Percentiles rank a stretch among this genome's conserved stretches.
Evolutionary conservation across 2,888 invertebrate genomes (phyloP).

Genomic region (Ophion ellenae): DNA sequence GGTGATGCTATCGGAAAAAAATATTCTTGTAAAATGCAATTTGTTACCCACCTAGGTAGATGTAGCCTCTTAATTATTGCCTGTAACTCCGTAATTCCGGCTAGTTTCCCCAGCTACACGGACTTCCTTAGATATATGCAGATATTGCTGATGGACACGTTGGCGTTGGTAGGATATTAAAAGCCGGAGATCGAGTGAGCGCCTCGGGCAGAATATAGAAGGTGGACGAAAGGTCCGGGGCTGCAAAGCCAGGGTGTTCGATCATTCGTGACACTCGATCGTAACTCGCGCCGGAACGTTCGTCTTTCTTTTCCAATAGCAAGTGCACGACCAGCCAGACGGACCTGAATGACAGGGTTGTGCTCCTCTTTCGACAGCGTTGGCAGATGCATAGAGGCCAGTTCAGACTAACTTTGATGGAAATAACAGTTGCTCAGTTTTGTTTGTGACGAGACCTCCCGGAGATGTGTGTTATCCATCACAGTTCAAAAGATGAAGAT

Average conservation of each 20-base stretch:
- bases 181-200: conserved; percentile 59
- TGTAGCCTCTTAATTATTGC: not conserved
- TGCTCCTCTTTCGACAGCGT: conserved; percentile 28
- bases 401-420: not conserved
- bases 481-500: not conserved
- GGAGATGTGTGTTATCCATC: not conserved
- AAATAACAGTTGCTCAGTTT: conserved; percentile 1
- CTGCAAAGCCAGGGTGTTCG: conserved; percentile 62
- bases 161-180: conserved; percentile 46
- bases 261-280: conserved; percentile 67
- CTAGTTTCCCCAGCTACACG: not conserved
- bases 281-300: conserved; percentile 40
- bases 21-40: too few species aligned
- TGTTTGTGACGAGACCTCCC: not conserved
- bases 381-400: conserved; percentile 19
- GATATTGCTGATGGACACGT: conserved; percentile 20
- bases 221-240: conserved; percentile 48
- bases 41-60: too few species aligned
- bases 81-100: conserved; percentile 16
- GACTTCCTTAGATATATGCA: not conserved
- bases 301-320: conserved; percentile 55
- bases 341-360: conserved; percentile 26
- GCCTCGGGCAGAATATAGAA: conserved; percentile 47
- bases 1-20: too few species aligned
- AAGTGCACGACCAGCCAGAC: conserved; percentile 36